Conservation (phyloP, 1,140 invertebrate genomes). For the Hylaeus anthracinus region DNA sequence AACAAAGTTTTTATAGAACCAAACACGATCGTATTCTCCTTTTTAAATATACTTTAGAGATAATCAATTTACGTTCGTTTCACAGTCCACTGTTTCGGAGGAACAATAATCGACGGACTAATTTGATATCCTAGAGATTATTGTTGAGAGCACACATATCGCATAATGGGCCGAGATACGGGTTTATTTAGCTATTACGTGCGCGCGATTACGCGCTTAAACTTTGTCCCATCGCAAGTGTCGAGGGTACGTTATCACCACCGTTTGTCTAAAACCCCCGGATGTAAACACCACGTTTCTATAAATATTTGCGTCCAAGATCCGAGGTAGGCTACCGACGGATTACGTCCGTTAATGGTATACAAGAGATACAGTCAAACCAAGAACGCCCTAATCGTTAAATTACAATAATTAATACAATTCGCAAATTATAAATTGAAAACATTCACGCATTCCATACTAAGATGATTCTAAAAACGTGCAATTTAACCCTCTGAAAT, state of each 20-base stretch:
- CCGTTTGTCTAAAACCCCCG: not conserved
- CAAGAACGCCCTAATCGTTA: no score
- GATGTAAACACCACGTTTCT: conserved; percentile 37
- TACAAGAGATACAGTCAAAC: not conserved
- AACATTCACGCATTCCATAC: not conserved
- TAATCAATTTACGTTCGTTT: not conserved
- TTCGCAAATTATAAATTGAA: not conserved
- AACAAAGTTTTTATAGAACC: no score
- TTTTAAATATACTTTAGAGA: no score
- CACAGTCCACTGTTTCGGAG: no score
- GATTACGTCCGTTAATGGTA: not conserved
- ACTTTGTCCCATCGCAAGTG: not conserved
- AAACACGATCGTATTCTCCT: no score
- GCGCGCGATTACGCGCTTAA: conserved; percentile 12
- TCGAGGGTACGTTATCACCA: conserved; percentile 19
- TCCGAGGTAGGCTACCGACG: not conserved
- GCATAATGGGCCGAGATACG: conserved; percentile 19
- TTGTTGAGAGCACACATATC: not conserved
- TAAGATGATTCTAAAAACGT: not conserved
- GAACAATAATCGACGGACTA: no score
- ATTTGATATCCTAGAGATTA: conserved; percentile 1
- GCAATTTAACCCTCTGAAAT: not conserved
- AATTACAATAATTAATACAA: not conserved
- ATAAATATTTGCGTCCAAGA: conserved; percentile 30
- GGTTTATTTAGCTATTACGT: conserved; percentile 8